Percentiles rank a stretch among this genome's conserved stretches.
These are phyloP conservation scores for Pogonophryne albipinna DNA, from an alignment of 2,797 vertebrate species.

Conservation along the genomic window DNA sequence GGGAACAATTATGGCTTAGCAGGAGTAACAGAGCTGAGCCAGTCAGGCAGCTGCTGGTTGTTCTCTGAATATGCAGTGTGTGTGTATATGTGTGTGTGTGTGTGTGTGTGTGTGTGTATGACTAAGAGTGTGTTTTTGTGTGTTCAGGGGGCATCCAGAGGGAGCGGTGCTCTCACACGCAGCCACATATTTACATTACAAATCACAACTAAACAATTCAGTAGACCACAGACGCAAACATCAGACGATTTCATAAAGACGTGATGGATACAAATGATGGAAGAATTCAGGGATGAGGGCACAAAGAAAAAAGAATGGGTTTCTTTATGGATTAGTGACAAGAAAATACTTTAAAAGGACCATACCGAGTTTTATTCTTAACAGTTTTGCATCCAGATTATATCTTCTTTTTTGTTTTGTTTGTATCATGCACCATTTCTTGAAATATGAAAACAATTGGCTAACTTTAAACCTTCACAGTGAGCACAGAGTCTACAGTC, in stretches of 20 bases:
- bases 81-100: too few relatives aligned
- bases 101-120: neutral
- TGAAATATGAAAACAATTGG: neutral
- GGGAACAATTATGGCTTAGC: conserved; percentile 78
- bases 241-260: conserved; percentile 61
- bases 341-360: neutral
- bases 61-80: conserved; percentile 47
- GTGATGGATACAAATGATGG: conserved; percentile 34
- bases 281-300: conserved; percentile 41
- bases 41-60: conserved; percentile 70
- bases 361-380: neutral
- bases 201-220: conserved; percentile 80
- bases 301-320: conserved; percentile 11
- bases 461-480: neutral
- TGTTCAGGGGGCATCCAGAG: conserved; percentile 38
- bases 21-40: conserved; percentile 61
- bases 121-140: neutral
- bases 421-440: neutral
- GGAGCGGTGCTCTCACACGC: conserved; percentile 60
- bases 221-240: conserved; percentile 73
- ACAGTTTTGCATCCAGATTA: neutral
- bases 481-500: too few relatives aligned
- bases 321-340: conserved; percentile 9
- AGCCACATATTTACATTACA: conserved; percentile 84
- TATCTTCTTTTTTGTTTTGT: neutral